A percentile compares a stretch with the other conserved stretches of the same genome.
Conservation (phyloP, 1,140 invertebrate species). For the Anoplolepis gracilipes region DNA sequence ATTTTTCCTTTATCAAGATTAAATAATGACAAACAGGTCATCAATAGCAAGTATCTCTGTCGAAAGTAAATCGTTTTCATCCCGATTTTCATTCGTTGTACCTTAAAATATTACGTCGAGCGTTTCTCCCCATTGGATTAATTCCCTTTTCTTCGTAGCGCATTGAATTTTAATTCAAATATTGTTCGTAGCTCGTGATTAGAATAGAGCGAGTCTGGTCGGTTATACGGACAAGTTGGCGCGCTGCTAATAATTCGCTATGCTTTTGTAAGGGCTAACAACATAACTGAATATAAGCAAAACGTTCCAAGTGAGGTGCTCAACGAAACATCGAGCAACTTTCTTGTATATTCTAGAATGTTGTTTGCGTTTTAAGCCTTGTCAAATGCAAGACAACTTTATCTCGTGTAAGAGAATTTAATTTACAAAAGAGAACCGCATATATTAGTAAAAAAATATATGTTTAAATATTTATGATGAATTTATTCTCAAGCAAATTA, state of each 20-base stretch:
- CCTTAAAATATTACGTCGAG: neutral
- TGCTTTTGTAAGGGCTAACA: conserved; percentile 22
- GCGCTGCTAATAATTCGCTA: conserved; percentile 23
- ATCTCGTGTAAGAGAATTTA: neutral
- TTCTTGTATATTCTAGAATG: conserved; percentile 3
- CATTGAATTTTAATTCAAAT: conserved; percentile 15
- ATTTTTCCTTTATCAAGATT: neutral
- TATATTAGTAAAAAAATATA: neutral
- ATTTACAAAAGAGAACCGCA: neutral
- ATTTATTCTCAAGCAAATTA: too few species aligned
- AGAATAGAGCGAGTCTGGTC: neutral
- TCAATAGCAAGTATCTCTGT: neutral
- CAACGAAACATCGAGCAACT: neutral
- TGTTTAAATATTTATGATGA: neutral
- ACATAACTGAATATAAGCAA: conserved; percentile 9
- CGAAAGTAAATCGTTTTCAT: neutral
- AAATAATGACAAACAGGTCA: neutral
- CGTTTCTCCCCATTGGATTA: neutral
- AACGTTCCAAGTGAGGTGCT: conserved; percentile 7
- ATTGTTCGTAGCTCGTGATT: conserved; percentile 3
- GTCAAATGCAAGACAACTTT: neutral
- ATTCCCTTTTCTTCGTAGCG: neutral
- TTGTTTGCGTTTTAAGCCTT: conserved; percentile 23
- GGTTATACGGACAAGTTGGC: neutral
- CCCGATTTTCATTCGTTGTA: neutral